Conservation (phyloP, 2,797 vertebrate genomes). For the Chaetodon trifasciatus region DNA sequence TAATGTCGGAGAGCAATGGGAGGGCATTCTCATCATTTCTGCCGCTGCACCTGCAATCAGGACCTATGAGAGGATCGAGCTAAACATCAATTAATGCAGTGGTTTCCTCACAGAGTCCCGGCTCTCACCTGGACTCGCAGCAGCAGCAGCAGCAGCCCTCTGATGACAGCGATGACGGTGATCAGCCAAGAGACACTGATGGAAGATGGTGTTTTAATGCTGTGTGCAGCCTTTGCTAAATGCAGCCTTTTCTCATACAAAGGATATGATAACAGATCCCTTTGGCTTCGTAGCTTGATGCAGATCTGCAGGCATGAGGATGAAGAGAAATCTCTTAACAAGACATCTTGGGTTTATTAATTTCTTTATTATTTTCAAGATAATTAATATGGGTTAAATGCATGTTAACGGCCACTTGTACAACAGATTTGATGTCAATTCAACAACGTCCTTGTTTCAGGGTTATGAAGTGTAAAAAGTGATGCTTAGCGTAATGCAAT, state of each 20-base stretch:
- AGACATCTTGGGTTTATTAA: background rate
- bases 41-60: conserved; percentile 67
- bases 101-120: conserved; percentile 49
- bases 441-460: background rate
- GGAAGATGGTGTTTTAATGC: conserved; percentile 13
- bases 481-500: background rate
- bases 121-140: conserved; percentile 50
- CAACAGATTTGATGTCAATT: background rate
- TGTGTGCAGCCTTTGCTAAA: conserved; percentile 1
- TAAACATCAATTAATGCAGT: conserved; percentile 77
- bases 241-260: no score
- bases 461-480: background rate
- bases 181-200: conserved; percentile 25
- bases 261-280: background rate
- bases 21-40: conserved; percentile 56
- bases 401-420: background rate
- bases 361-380: background rate
- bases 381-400: background rate
- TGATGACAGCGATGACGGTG: conserved; percentile 50
- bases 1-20: conserved; percentile 46
- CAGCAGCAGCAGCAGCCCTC: conserved; percentile 28
- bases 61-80: conserved; percentile 73
- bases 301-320: background rate
- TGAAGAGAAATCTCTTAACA: background rate
- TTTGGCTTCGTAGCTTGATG: background rate